These are phyloP conservation scores for Scaptodrosophila latifasciaeformis DNA, from an alignment of 2,888 invertebrate genomes.

Conservation along the genomic window DNA sequence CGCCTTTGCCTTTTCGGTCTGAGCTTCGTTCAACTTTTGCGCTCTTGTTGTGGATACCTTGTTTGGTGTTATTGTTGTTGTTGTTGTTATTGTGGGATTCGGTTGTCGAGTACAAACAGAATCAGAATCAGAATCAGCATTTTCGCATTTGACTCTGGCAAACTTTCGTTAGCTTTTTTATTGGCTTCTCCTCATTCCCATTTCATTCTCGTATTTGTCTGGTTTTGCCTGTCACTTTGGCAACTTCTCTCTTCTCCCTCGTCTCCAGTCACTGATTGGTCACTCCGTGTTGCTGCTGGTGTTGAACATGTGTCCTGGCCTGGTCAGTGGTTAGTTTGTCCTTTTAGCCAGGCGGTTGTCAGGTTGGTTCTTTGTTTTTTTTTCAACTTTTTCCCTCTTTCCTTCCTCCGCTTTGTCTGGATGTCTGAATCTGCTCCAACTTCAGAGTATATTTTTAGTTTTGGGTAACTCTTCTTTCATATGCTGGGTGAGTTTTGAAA, in stretches of 20 bases:
- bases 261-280: too few species aligned
- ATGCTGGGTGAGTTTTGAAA: constrained; percentile 1
- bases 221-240: constrained; percentile 1
- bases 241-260: constrained; percentile 1
- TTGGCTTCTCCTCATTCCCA: constrained; percentile 25
- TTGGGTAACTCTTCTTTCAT: constrained; percentile 19
- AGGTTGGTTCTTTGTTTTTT: constrained; percentile 1
- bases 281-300: constrained; percentile 13
- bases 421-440: constrained; percentile 5
- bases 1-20: constrained; percentile 20
- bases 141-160: constrained; percentile 38
- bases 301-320: constrained; percentile 25
- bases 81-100: constrained; percentile 7
- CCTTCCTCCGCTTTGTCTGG: constrained; percentile 24
- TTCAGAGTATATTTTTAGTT: too few species aligned
- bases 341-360: background rate
- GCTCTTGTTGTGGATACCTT: constrained; percentile 13
- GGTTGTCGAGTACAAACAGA: constrained; percentile 28
- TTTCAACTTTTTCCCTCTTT: constrained; percentile 11
- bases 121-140: too few species aligned
- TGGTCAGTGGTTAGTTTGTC: background rate
- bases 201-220: background rate
- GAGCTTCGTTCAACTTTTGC: constrained; percentile 7
- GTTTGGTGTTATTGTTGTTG: constrained; percentile 23
- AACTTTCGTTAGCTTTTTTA: constrained; percentile 48